Base-by-base conservation (phyloP, 2,888 invertebrate genomes). In the Tinea trinotella region DNA sequence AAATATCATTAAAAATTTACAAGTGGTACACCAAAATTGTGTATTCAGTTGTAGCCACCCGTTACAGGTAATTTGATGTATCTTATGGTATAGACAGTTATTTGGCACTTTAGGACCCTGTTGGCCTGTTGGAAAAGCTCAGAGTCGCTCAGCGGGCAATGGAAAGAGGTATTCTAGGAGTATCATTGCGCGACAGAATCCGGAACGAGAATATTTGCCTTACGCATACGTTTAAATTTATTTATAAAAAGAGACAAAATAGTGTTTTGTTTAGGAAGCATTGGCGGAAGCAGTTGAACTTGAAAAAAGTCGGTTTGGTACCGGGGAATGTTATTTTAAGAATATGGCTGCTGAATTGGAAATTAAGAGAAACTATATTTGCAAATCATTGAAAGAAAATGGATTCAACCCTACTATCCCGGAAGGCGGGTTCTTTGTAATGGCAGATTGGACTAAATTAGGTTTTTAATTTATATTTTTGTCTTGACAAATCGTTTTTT, bases 351-450 rank as follows among this genome's bases (percentile, higher is more conserved):
- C 80, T 3, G 94, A 96, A 66, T 77, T 98, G 49, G 71, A 89
- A 55, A 87, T 89, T 0, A 97, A 98, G 73, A 81, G 97, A 24
- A 93, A 97, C 72, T 91, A 84, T 63, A 91, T 97, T 82, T 90
- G 90, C 0, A 90, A 91, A 63, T 89, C 94, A 57, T 81, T 96
- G 18, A 71, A 65, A 2, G 92, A 95, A 9, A 91, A 92, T 54
- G 97, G 97, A 0, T 94, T 99, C 91, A 90, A 89, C 35, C 97
- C 98, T 0, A 95, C 95, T 0, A 83, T 98, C 55, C 99, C 99
- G 0, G 96, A 99, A 62, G 98, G 97, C 2, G 99, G 99, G 0
- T 99, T 98, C 79, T 99, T 99, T 70, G 93, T 99, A 88, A 74
- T 99, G 53, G 98, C 98, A 1, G 96, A 99, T 78, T 97, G 95